Percentiles rank a stretch among this genome's conserved stretches.
Conservation (phyloP, 2,888 invertebrate genomes). For the Linnaemya vulpina region DNA sequence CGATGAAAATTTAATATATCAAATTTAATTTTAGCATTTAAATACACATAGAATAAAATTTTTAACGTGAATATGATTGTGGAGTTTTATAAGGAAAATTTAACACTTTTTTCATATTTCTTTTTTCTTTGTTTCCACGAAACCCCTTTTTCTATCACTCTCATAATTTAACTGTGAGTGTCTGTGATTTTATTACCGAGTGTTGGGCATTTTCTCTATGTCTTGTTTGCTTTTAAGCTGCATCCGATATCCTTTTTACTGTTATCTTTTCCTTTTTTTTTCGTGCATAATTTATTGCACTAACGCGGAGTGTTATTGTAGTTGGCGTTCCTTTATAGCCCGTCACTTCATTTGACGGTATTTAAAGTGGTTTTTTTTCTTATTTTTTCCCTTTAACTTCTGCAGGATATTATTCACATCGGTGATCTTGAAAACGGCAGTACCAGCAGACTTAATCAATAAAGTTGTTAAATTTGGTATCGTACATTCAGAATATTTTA, state of each 20-base stretch:
- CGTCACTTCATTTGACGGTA: not conserved
- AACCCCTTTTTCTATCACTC: not conserved
- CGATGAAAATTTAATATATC: no score
- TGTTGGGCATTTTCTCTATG: not conserved
- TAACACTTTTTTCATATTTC: no score
- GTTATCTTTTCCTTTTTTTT: slow-evolving; percentile 15
- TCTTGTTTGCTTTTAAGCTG: not conserved
- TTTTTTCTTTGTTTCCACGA: not conserved
- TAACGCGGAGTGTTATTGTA: not conserved
- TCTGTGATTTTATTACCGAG: slow-evolving; percentile 9
- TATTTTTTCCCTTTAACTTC: no score
- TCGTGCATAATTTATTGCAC: slow-evolving; percentile 15
- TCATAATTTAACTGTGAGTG: slow-evolving; percentile 12
- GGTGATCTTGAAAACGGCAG: no score
- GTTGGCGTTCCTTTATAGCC: not conserved
- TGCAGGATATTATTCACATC: no score
- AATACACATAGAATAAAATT: not conserved
- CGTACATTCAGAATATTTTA: no score
- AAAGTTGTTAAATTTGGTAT: no score
- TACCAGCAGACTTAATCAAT: no score
- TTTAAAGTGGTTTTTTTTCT: not conserved
- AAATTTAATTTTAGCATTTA: no score
- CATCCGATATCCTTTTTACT: slow-evolving; percentile 27
- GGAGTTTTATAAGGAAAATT: not conserved
- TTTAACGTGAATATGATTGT: not conserved